A percentile compares a stretch with the other conserved stretches of the same genome.
These are phyloP conservation scores for Thymelicus sylvestris DNA, from an alignment of 2,888 invertebrate species.

Conservation along the genomic window DNA sequence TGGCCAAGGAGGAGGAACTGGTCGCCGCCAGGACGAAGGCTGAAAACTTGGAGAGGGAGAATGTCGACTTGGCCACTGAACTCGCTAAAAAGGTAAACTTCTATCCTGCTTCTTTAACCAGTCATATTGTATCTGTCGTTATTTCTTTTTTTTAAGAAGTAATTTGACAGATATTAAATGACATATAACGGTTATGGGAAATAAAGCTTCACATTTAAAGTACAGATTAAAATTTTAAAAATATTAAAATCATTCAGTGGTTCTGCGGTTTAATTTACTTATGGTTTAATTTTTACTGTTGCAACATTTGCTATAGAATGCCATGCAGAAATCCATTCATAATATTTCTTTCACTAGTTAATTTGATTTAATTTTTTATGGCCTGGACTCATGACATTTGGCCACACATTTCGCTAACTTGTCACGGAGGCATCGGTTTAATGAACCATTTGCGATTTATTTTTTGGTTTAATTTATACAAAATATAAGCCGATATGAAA, in stretches of 20 bases:
- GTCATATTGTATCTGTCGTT: conserved; percentile 8
- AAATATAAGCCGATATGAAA: not conserved
- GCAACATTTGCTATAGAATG: not conserved
- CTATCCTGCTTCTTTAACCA: not conserved
- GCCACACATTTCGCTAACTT: conserved; percentile 22
- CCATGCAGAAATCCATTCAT: conserved; percentile 2
- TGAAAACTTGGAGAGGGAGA: conserved; percentile 94
- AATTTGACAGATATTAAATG: conserved; percentile 7
- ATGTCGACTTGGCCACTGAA: conserved; percentile 93
- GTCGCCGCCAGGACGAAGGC: conserved; percentile 94
- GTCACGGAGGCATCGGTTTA: conserved; percentile 19
- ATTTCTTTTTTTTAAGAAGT: not conserved
- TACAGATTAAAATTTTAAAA: conserved; percentile 12
- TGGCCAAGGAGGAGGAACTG: conserved; percentile 97
- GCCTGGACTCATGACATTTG: conserved; percentile 23
- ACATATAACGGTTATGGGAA: not conserved
- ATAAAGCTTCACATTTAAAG: not conserved
- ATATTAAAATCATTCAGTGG: conserved; percentile 14
- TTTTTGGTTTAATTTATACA: not conserved
- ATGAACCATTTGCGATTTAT: not conserved
- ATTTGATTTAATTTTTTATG: not conserved
- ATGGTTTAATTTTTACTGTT: not conserved
- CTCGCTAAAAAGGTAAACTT: conserved; percentile 89
- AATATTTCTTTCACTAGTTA: not conserved
- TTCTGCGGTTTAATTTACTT: conserved; percentile 31